phyloP scores from a whole-genome alignment of 35 echinoderm and acorn worm species.

The Stichopus chloronotus region DNA sequence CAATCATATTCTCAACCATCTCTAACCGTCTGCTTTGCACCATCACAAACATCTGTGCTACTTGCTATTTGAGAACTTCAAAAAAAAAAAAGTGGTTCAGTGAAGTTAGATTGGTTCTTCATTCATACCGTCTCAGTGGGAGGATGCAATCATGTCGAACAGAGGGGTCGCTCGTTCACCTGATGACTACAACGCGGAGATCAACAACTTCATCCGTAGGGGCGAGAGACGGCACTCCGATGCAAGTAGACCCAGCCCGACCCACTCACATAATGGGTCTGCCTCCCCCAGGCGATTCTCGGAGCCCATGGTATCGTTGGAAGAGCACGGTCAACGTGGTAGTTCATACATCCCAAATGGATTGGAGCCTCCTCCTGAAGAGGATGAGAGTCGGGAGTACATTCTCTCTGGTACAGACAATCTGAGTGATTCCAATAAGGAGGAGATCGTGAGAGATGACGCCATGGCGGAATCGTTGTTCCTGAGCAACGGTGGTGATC shows the following conservation, averaged over 20 bases:
- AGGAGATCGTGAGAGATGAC: background rate
- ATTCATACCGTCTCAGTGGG: conserved; percentile 8
- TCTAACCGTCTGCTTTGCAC: background rate
- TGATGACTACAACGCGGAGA: conserved; percentile 24
- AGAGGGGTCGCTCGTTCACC: background rate
- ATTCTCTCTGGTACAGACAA: no score
- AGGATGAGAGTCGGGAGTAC: background rate
- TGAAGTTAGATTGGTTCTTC: background rate
- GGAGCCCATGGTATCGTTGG: background rate
- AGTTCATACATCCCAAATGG: background rate
- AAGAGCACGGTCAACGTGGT: no score
- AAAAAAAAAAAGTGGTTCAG: background rate
- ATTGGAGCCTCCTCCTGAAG: background rate
- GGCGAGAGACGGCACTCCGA: background rate
- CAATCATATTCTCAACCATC: no score
- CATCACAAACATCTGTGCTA: background rate
- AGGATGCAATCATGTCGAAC: background rate
- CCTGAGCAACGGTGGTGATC: background rate
- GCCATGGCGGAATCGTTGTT: background rate
- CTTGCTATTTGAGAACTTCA: background rate
- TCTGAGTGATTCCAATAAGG: background rate
- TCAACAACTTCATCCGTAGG: background rate
- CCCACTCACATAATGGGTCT: background rate
- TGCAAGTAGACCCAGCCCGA: background rate
- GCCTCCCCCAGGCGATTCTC: background rate